Base-by-base conservation (phyloP, 2,888 invertebrate species). In the Metallyticus violacea region DNA sequence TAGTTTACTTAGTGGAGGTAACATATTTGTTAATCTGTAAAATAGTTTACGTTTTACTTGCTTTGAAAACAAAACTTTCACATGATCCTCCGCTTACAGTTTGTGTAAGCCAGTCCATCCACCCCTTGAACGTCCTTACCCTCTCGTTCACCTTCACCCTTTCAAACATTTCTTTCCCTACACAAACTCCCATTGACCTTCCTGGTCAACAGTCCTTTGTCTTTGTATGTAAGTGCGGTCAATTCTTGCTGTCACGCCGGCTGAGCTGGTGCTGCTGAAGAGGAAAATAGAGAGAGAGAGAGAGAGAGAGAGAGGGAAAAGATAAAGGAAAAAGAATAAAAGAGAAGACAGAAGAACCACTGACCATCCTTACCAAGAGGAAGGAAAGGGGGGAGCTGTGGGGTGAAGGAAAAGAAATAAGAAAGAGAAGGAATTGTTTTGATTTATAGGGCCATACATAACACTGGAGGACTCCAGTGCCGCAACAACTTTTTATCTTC, bases 381-480 rank as follows among this genome's bases (percentile, higher is more conserved):
- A 30, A 26, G 81, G 27, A 26, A 79, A 26, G 26, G 28, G 28
- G 9, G 22, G 27, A 30, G 81, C n/a, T n/a, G n/a, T n/a, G n/a
- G n/a, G 40, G 40, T 62, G 40, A 62, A 79, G 79, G 79, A 28
- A 28, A 28, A 5, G 27, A 62, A 27, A 26, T 26, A 28, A 77
- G 77, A 83, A 83, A 83, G 77, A 83, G 77, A 77, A 28, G 77
- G 83, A 86, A 82, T 62, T 77, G 86, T 87, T 87, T 86, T 87
- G 87, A 87, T 87, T 87, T 87, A 87, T 87, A 85, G 87, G 82
- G 86, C 87, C 85, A 87, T 87, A 86, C 87, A 87, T 87, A 87
- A 87, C 89, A 88, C 85, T 89, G 86, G 40, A 77, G 85, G 81
- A 79, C 77, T 76, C 77, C 22, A 1, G 7, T n/a, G 77, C 77